A percentile compares a stretch with the other conserved stretches of the same genome.
phyloP scores from a whole-genome alignment of 2,797 vertebrate species.

The Acrocephalus scirpaceus region DNA sequence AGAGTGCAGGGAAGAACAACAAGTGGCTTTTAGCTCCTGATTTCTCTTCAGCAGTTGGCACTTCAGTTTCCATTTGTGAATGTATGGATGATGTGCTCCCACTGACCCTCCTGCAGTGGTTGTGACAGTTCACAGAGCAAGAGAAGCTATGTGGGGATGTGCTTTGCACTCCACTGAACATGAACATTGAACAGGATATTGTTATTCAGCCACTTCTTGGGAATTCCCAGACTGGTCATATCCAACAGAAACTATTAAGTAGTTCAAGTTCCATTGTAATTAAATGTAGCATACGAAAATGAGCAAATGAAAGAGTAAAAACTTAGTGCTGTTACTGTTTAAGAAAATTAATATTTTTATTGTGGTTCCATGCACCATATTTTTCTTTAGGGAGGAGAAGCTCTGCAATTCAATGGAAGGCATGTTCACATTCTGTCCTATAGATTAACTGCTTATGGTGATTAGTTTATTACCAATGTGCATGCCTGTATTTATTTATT shows the following conservation, averaged over 20 bases:
- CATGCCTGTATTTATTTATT: not conserved
- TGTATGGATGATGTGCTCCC: not conserved
- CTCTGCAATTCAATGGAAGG: not conserved
- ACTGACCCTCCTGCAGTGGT: not conserved
- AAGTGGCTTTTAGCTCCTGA: conserved; percentile 1
- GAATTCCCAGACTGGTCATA: not conserved
- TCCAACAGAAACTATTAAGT: not conserved
- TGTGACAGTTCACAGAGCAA: not conserved
- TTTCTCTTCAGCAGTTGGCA: not conserved
- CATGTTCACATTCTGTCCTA: not conserved
- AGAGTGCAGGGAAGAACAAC: not conserved
- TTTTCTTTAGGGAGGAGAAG: not conserved
- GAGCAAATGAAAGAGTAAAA: not conserved
- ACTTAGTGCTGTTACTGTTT: not conserved
- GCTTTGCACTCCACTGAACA: not conserved
- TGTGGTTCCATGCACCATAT: not conserved
- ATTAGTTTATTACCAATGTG: not conserved
- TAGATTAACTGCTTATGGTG: not conserved
- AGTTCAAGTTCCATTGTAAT: not conserved
- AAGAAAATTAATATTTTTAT: not conserved
- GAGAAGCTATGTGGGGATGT: not conserved
- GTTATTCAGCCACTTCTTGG: not conserved
- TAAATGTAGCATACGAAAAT: not conserved
- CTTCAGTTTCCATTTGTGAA: not conserved
- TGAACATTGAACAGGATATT: not conserved